These are phyloP conservation scores for Nomada lathburiana DNA, from an alignment of 2,888 invertebrate genomes.

Conservation along the genomic window DNA sequence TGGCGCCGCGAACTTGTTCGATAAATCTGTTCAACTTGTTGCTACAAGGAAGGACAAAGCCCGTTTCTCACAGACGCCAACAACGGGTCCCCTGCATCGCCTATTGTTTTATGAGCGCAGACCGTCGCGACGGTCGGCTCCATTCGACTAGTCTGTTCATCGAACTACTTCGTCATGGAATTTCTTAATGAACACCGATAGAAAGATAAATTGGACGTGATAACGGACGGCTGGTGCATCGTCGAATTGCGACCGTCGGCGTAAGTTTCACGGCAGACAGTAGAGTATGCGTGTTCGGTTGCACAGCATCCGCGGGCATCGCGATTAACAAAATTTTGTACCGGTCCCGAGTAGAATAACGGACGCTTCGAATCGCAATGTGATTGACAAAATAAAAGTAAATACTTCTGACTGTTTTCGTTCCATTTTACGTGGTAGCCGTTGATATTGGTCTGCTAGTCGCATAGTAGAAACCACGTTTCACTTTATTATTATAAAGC, in stretches of 20 bases:
- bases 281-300: neutral
- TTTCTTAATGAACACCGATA: constrained; percentile 54
- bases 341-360: too few relatives aligned
- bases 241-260: constrained; percentile 4
- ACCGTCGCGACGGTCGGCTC: constrained; percentile 6
- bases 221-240: constrained; percentile 2
- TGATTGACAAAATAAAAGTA: too few relatives aligned
- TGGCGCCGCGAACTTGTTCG: constrained; percentile 28
- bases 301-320: neutral
- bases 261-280: constrained; percentile 11
- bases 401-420: too few relatives aligned
- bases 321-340: too few relatives aligned
- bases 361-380: too few relatives aligned
- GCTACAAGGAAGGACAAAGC: constrained; percentile 33
- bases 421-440: too few relatives aligned
- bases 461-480: too few relatives aligned
- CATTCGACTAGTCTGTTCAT: constrained; percentile 33
- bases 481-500: too few relatives aligned
- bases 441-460: too few relatives aligned
- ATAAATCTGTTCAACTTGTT: constrained; percentile 43
- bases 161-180: constrained; percentile 45
- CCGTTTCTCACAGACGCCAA: constrained; percentile 17
- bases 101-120: constrained; percentile 30
- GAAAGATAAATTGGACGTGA: constrained; percentile 52
- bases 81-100: constrained; percentile 42